Percentiles rank a stretch among this genome's conserved stretches.
phyloP scores from a whole-genome alignment of 2,888 invertebrate species.

The Idaea biselata region DNA sequence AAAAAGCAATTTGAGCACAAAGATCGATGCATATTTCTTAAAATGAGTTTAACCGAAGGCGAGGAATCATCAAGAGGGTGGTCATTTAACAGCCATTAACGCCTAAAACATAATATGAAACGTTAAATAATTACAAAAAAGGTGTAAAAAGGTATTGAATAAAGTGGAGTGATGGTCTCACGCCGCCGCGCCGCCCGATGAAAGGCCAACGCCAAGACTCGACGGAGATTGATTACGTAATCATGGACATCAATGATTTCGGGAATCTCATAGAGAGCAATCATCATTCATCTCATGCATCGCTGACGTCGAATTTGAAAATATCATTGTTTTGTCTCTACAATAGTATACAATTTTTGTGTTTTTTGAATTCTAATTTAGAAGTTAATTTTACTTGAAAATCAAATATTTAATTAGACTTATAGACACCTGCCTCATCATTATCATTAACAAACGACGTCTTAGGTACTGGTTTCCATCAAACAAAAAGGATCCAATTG shows the following conservation, averaged over 20 bases:
- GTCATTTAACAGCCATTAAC: slow-evolving; percentile 72
- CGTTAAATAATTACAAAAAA: slow-evolving; percentile 74
- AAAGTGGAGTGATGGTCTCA: slow-evolving; percentile 60
- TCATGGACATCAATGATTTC: slow-evolving; percentile 71
- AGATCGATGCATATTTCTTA: slow-evolving; percentile 43
- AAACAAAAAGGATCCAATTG: no score
- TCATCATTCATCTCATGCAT: slow-evolving; percentile 74
- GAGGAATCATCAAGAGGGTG: slow-evolving; percentile 60
- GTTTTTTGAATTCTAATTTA: slow-evolving; percentile 48
- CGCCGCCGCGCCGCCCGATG: slow-evolving; percentile 66
- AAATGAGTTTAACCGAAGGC: slow-evolving; percentile 48
- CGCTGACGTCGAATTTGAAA: slow-evolving; percentile 61
- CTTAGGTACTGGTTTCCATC: no score
- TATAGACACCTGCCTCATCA: no score
- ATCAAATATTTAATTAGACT: no score
- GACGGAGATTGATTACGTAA: slow-evolving; percentile 79
- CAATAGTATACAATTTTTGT: slow-evolving; percentile 44
- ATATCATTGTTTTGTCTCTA: slow-evolving; percentile 29
- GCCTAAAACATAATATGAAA: slow-evolving; percentile 70
- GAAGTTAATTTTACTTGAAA: slow-evolving; percentile 44
- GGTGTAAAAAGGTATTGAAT: slow-evolving; percentile 68
- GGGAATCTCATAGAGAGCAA: slow-evolving; percentile 73
- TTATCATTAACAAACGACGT: no score
- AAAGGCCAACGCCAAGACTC: slow-evolving; percentile 66
- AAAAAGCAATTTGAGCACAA: slow-evolving; percentile 50